phyloP scores from a whole-genome alignment of 2,113 vertebrate genomes.

The Heliornis fulica region DNA sequence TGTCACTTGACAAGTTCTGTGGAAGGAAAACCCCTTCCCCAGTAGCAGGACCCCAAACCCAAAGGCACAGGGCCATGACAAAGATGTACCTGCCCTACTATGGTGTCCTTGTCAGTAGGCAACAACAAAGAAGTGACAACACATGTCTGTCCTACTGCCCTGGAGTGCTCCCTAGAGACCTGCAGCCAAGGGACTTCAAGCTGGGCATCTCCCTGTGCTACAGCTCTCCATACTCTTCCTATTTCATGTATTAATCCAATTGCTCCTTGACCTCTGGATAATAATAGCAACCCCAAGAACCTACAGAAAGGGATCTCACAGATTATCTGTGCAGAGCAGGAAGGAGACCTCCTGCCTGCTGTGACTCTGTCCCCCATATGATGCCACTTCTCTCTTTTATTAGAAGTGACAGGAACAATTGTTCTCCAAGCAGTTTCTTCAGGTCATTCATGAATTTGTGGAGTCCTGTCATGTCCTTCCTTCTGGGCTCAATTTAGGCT shows the following conservation, averaged over 20 bases:
- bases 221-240: not conserved
- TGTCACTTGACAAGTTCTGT: not conserved
- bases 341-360: not conserved
- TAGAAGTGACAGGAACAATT: not conserved
- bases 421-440: not conserved
- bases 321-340: fast-evolving
- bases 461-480: not conserved
- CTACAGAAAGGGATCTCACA: not conserved
- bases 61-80: not conserved
- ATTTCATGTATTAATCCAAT: not conserved
- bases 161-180: not conserved
- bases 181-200: not conserved
- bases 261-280: not conserved
- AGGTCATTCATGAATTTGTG: not conserved
- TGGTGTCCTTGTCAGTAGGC: not conserved
- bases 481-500: not conserved
- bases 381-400: not conserved
- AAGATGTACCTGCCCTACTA: no score
- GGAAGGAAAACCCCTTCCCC: not conserved
- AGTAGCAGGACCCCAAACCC: not conserved
- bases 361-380: not conserved
- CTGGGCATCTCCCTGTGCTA: fast-evolving
- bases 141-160: fast-evolving
- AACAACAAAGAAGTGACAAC: not conserved
- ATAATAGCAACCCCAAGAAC: not conserved